Evolutionary conservation across 2,113 vertebrate species (phyloP).

Genomic region (Sterna hirundo): DNA sequence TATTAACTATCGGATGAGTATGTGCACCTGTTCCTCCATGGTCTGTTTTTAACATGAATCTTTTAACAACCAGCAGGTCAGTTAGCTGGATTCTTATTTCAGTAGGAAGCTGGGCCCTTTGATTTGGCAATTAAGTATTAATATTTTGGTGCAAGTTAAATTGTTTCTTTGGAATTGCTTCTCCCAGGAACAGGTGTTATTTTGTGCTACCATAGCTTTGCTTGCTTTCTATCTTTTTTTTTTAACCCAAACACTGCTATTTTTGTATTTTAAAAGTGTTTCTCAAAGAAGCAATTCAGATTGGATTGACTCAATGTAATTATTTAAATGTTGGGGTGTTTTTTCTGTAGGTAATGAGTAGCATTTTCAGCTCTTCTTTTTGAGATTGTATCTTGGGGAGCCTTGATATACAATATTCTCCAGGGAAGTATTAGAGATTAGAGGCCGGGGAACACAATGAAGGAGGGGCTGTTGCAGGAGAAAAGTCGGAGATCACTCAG

Average conservation of each 20-base stretch:
- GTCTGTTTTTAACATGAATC: background rate
- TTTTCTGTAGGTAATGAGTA: background rate
- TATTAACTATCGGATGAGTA: background rate
- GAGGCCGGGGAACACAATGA: background rate
- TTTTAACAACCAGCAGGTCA: background rate
- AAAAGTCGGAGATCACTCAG: background rate
- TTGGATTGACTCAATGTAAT: background rate
- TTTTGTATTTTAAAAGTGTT: background rate
- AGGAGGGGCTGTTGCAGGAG: background rate
- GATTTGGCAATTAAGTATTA: background rate
- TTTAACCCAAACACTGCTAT: background rate
- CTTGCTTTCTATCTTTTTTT: background rate
- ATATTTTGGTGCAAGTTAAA: background rate
- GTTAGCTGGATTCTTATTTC: background rate
- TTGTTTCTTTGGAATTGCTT: background rate
- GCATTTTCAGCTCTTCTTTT: background rate
- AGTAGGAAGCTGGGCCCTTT: background rate
- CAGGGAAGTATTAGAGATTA: background rate
- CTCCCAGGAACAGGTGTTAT: background rate
- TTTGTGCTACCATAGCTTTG: background rate
- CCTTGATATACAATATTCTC: background rate
- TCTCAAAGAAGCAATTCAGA: background rate
- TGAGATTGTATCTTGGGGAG: background rate
- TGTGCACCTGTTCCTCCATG: background rate
- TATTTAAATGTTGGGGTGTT: background rate